phyloP scores from a whole-genome alignment of 2,113 vertebrate species.

The Aegotheles bennettii region DNA sequence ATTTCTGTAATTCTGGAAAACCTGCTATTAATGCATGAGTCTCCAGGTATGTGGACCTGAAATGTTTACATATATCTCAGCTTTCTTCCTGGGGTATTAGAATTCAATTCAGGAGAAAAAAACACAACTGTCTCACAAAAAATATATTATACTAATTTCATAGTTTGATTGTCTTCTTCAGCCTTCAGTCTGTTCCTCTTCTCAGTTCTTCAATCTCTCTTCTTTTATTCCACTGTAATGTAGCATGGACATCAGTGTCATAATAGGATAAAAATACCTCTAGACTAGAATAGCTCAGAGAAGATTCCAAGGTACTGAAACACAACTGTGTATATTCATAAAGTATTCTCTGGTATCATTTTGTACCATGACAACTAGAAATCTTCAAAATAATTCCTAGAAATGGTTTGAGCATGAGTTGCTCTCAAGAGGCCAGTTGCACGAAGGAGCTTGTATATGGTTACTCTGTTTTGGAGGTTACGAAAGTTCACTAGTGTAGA shows the following conservation, averaged over 20 bases:
- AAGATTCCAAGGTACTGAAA: neutral
- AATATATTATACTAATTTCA: rapidly evolving
- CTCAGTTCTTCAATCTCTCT: neutral
- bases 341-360: neutral
- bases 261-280: neutral
- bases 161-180: neutral
- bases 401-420: rapidly evolving
- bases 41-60: neutral
- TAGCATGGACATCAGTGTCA: neutral
- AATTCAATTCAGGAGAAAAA: neutral
- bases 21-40: neutral
- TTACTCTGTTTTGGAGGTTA: neutral
- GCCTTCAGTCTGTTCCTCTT: neutral
- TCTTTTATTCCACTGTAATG: neutral
- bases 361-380: neutral
- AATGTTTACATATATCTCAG: neutral
- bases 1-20: neutral
- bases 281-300: neutral
- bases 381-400: neutral
- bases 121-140: neutral
- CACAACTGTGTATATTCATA: neutral
- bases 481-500: neutral
- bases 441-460: neutral
- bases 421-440: neutral
- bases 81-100: neutral